Conservation (phyloP, 2,113 vertebrate species). For the Astur gentilis region DNA sequence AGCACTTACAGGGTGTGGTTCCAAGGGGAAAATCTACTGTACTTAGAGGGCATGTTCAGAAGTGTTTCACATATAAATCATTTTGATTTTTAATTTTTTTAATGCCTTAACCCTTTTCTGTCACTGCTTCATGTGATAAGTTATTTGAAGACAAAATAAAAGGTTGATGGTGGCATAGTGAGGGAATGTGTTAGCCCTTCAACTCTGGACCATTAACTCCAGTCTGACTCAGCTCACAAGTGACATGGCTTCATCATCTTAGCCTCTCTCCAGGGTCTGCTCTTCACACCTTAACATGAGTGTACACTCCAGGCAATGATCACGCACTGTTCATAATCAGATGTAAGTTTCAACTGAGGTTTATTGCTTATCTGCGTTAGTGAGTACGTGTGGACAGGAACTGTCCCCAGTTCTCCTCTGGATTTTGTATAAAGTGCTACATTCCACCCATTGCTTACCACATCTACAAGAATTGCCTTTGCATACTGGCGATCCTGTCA, state of each 20-base stretch:
- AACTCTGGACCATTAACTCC: not conserved
- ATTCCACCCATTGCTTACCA: not conserved
- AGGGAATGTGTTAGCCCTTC: not conserved
- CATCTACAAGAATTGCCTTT: not conserved
- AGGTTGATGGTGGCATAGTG: not conserved
- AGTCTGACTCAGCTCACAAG: not conserved
- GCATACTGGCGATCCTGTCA: not conserved
- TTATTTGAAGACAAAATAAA: slow-evolving; percentile 3
- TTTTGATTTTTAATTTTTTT: slow-evolving; percentile 62
- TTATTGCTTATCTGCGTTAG: not conserved
- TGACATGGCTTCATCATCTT: not conserved
- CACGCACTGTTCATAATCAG: fast-evolving
- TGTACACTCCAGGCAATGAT: not conserved
- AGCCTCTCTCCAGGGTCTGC: not conserved
- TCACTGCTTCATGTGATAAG: not conserved
- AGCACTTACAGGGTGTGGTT: slow-evolving; percentile 80
- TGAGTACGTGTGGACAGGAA: not conserved
- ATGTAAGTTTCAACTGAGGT: not conserved
- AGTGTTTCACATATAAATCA: slow-evolving; percentile 81
- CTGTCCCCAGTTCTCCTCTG: not conserved
- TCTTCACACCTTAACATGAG: not conserved
- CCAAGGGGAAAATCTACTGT: slow-evolving; percentile 77
- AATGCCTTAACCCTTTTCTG: slow-evolving; percentile 56
- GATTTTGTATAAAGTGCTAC: not conserved
- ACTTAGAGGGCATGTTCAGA: slow-evolving; percentile 82